Base-by-base conservation (phyloP, 2,888 invertebrate species). In the Eledona agricola region DNA sequence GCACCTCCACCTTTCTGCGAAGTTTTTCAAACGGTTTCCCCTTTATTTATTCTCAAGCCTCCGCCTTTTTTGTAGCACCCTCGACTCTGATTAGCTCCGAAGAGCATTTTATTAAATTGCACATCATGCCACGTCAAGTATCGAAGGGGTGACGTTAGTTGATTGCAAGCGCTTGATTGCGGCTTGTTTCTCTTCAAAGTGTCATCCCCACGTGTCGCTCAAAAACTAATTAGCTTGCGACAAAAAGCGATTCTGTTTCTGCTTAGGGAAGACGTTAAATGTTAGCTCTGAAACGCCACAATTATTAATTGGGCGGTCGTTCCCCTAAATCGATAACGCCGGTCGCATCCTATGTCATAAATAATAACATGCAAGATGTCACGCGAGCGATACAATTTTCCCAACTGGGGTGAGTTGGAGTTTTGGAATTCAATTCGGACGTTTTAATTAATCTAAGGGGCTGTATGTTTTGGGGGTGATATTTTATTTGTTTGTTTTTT, bases 131-230 rank as follows among this genome's bases (percentile, higher is more conserved):
- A 37, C 28, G 28, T 20, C 22, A 6, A 35, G 28, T 46, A 35
- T 46, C 28, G 20, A 28, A 13, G 26, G 29, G 32, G 35, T 22
- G 35, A 23, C 19, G 43, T 25, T 16, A 25, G 31, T 32, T 37
- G 47, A 35, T 47, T 37, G 29, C 47, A 35, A 35, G 31, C 35
- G 35, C 28, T 51, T 46, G 51, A 46, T 46, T 43, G 35, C 17
- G 34, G 32, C 46, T 38, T 34, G 38, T 50, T 47, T 47, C 51
- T 50, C 38, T 49, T 55, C 50, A 51, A 59, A 59, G 55, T 59
- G 61, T 61, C 61, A 59, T 47, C 56, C 51, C 35, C 61, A 61
- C 56, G 58, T 61, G 59, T 55, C 55, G 55, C 51, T 59, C 45
- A 61, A 59, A 56, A 61, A 56, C 58, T 59, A 61, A 61, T 61